Conservation (phyloP, 2,888 invertebrate genomes). For the Acleris emargana region DNA sequence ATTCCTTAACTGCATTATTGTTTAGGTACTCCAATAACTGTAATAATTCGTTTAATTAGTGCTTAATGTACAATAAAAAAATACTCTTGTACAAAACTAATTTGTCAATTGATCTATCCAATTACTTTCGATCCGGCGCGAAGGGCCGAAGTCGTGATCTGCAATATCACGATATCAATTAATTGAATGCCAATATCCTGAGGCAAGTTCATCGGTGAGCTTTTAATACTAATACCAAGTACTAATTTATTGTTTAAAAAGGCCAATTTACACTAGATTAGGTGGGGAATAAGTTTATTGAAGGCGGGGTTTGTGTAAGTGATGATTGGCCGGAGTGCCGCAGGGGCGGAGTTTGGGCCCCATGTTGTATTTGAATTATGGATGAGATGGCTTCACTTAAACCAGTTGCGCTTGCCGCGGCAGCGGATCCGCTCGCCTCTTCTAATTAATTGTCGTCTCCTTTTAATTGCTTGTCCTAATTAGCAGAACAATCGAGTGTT, state of each 20-base stretch:
- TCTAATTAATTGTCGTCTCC: slow-evolving; percentile 82
- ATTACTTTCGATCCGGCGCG: slow-evolving; percentile 51
- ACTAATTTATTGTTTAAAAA: slow-evolving; percentile 76
- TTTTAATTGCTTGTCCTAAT: slow-evolving; percentile 80
- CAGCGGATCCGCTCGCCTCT: slow-evolving; percentile 78
- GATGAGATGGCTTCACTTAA: slow-evolving; percentile 70
- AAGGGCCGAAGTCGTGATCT: slow-evolving; percentile 58
- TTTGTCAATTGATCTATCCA: slow-evolving; percentile 68
- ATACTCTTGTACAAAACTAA: slow-evolving; percentile 46
- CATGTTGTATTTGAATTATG: slow-evolving; percentile 83
- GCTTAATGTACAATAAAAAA: slow-evolving; percentile 11
- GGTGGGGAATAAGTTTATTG: slow-evolving; percentile 71
- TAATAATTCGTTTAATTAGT: slow-evolving; percentile 18
- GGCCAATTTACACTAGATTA: slow-evolving; percentile 72
- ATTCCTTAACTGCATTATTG: neutral
- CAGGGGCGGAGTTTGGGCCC: slow-evolving; percentile 81
- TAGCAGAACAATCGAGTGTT: slow-evolving; percentile 74
- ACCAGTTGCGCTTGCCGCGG: slow-evolving; percentile 79
- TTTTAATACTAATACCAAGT: slow-evolving; percentile 66
- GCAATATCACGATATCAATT: slow-evolving; percentile 69
- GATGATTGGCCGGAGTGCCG: slow-evolving; percentile 76
- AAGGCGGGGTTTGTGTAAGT: slow-evolving; percentile 75
- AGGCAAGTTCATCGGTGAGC: slow-evolving; percentile 59
- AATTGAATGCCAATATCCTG: slow-evolving; percentile 72
- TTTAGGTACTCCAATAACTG: slow-evolving; percentile 16